Percentiles rank a stretch among this genome's conserved stretches.
These are phyloP conservation scores for Sesamia inferens DNA, from an alignment of 2,888 invertebrate genomes.

Conservation along the genomic window DNA sequence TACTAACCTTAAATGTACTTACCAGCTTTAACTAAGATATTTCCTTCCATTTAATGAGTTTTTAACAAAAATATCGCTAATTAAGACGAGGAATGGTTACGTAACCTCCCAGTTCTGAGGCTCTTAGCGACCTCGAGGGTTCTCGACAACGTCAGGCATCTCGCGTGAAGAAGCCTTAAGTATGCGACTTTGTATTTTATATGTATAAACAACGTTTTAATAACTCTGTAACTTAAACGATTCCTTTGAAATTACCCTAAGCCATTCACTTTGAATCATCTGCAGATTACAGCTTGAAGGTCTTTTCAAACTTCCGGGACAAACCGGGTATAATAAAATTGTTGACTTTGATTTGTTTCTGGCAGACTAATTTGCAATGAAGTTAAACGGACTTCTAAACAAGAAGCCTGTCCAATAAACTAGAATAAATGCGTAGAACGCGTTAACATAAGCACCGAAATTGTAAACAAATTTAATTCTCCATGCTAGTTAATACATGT, in stretches of 20 bases:
- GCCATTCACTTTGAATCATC: conserved; percentile 25
- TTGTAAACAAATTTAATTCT: conserved; percentile 21
- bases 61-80: conserved; percentile 42
- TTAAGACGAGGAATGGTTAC: conserved; percentile 49
- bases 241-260: conserved; percentile 32
- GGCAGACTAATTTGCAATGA: conserved; percentile 7
- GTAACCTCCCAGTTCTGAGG: conserved; percentile 67
- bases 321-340: conserved; percentile 28
- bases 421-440: conserved; percentile 16
- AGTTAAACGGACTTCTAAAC: conserved; percentile 3
- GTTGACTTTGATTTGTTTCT: conserved; percentile 3
- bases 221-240: conserved; percentile 27
- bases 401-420: conserved; percentile 10
- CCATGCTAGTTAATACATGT: conserved; percentile 28
- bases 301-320: conserved; percentile 10
- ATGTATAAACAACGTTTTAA: conserved; percentile 47
- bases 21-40: conserved; percentile 33
- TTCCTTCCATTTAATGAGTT: conserved; percentile 42
- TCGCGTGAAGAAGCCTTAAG: conserved; percentile 70
- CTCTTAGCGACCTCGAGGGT: conserved; percentile 60
- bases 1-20: conserved; percentile 31
- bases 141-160: conserved; percentile 59
- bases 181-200: conserved; percentile 66
- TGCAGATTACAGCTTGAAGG: background rate
- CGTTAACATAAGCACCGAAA: conserved; percentile 18